A percentile compares a stretch with the other conserved stretches of the same genome.
Evolutionary conservation across 2,113 vertebrate genomes (phyloP).

Genomic region (Capreolus pygargus): DNA sequence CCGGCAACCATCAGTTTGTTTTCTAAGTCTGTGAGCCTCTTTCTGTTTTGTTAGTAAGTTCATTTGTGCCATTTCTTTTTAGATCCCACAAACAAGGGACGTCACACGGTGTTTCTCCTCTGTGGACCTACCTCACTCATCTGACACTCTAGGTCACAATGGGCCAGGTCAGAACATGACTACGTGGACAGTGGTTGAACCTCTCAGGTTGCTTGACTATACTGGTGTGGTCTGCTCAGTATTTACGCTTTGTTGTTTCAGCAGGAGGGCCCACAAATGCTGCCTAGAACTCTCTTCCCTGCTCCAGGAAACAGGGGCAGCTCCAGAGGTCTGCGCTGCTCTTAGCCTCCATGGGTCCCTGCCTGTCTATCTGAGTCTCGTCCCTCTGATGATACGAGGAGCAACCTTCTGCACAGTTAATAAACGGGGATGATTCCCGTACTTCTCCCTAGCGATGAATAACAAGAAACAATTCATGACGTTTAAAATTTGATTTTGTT

Average conservation of each 20-base stretch:
- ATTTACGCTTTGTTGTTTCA: neutral
- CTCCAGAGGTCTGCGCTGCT: too few species aligned
- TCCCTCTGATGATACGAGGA: accelerated
- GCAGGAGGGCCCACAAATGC: neutral
- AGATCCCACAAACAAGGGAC: neutral
- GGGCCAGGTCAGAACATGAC: neutral
- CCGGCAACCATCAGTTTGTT: neutral
- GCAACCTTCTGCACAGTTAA: neutral
- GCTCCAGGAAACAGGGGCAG: neutral
- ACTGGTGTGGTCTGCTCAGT: neutral
- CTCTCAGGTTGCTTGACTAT: neutral
- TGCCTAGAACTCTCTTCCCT: neutral
- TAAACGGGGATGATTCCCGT: neutral
- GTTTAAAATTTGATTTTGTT: neutral
- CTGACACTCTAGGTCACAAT: neutral
- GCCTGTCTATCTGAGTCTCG: accelerated
- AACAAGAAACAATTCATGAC: neutral
- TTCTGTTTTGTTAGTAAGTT: neutral
- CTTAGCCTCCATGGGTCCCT: accelerated
- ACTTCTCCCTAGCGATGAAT: neutral
- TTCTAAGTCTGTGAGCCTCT: neutral
- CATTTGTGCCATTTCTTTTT: neutral
- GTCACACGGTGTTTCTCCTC: neutral
- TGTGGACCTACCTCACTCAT: neutral
- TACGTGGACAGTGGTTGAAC: neutral